Evolutionary conservation across 2,113 vertebrate species (phyloP), one percentile per base, ranked within the genome.

Genomic region (Micromys minutus): DNA sequence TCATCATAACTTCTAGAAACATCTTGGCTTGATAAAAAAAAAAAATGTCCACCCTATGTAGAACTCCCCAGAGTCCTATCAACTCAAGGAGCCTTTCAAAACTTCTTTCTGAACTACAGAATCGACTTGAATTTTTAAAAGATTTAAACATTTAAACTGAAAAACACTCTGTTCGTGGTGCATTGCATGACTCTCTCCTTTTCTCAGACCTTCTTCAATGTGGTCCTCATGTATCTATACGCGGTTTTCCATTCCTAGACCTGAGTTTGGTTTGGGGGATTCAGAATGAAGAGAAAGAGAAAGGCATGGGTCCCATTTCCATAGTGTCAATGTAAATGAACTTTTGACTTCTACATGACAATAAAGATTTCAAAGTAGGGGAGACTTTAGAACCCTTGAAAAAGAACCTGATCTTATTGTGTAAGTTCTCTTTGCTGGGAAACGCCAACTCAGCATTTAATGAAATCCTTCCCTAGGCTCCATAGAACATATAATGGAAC

Each of bases 51-150:
- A 24, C 24, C 36, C 65, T 77, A 21, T 22, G 31, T 77, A 52
- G 29, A 74, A 90, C 45, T 8, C 75, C 11, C 55, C 31, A 55
- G 22, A 81, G 36, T 5, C 21, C 77, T 92, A 16, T 89, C n/a
- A 93, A 65, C 55, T 45, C 59, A 86, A 29, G 24, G 22, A 45
- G 9, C 10, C 12, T 79, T 75, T 65, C n/a, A 52, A 76, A 50
- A 29, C 50, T 93, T 52, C 11, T 67, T 77, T 93, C 34, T 45
- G 39, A 94, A 87, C 61, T 59, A 10, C 42, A 75, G 31, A 59
- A 87, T 42, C 55, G 92, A 9, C 47, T 97, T 92, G 94, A 83
- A 42, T 93, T 94, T 65, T 87, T 85, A 47, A 77, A 94, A 96
- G 65, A n/a, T 57, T n/a, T 24, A 77, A 34, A 45, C 13, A 36